phyloP scores from a whole-genome alignment of 2,113 vertebrate species.

The Calidris pygmaea region DNA sequence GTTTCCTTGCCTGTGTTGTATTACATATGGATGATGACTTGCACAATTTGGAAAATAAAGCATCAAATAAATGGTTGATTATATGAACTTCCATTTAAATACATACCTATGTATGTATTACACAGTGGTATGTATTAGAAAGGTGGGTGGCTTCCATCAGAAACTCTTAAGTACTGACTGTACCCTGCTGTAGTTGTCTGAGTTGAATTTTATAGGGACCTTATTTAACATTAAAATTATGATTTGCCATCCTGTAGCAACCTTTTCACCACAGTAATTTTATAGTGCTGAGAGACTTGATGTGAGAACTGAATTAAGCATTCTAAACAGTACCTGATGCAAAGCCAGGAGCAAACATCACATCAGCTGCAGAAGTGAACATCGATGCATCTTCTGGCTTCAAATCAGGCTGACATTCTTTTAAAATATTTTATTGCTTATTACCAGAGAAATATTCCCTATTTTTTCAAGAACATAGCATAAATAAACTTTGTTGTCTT shows the following conservation, averaged over 20 bases:
- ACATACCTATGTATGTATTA: accelerated
- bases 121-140: not conserved
- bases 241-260: not conserved
- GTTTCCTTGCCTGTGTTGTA: not conserved
- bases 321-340: not conserved
- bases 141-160: not conserved
- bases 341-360: not conserved
- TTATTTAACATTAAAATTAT: not conserved
- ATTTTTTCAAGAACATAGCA: not conserved
- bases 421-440: not conserved
- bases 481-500: not conserved
- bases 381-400: not conserved
- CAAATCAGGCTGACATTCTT: not conserved
- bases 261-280: not conserved
- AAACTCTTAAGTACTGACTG: not conserved
- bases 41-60: not conserved
- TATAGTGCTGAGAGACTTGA: not conserved
- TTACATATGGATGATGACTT: not conserved
- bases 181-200: not conserved
- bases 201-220: not conserved
- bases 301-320: not conserved
- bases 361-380: not conserved
- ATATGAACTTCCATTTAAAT: not conserved
- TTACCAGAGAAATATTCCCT: accelerated
- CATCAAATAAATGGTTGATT: not conserved